phyloP scores from a whole-genome alignment of 2,888 invertebrate genomes.

The Cephus sareptanus region DNA sequence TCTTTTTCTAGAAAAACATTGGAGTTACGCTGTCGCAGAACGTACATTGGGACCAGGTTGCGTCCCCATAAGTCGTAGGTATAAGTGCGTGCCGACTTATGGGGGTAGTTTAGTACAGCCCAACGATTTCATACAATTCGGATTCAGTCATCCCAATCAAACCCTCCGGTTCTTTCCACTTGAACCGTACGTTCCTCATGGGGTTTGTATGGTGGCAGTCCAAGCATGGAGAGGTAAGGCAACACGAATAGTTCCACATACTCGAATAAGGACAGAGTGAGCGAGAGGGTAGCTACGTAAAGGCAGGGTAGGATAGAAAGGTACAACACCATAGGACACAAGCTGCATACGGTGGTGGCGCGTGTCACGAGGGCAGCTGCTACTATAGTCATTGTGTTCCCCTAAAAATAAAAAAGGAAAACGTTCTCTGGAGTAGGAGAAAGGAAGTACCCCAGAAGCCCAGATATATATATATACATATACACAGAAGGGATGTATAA shows the following conservation, averaged over 20 bases:
- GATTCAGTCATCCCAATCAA: slow-evolving; percentile 18
- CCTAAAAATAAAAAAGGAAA: slow-evolving; percentile 33
- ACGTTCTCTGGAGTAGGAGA: slow-evolving; percentile 23
- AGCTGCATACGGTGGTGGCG: slow-evolving; percentile 44
- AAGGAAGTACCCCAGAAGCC: slow-evolving; percentile 11
- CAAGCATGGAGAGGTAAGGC: background rate
- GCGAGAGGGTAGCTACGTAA: background rate
- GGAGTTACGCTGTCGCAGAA: background rate
- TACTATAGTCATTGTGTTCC: slow-evolving; percentile 45
- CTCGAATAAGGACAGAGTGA: background rate
- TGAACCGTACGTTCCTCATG: background rate
- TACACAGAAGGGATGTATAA: background rate
- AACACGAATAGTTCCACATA: background rate
- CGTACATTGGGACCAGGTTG: background rate
- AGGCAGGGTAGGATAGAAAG: background rate
- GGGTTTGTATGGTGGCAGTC: background rate
- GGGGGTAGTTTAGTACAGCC: slow-evolving; percentile 10
- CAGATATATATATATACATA: background rate
- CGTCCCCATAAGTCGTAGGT: background rate
- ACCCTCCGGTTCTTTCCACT: slow-evolving; percentile 7
- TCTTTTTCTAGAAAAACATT: background rate
- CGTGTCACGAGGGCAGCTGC: slow-evolving; percentile 57
- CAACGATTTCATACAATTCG: slow-evolving; percentile 18
- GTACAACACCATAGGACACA: slow-evolving; percentile 13
- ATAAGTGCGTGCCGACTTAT: background rate